These are phyloP conservation scores for Cyphomyrmex costatus DNA, from an alignment of 1,140 invertebrate species.

Conservation along the genomic window DNA sequence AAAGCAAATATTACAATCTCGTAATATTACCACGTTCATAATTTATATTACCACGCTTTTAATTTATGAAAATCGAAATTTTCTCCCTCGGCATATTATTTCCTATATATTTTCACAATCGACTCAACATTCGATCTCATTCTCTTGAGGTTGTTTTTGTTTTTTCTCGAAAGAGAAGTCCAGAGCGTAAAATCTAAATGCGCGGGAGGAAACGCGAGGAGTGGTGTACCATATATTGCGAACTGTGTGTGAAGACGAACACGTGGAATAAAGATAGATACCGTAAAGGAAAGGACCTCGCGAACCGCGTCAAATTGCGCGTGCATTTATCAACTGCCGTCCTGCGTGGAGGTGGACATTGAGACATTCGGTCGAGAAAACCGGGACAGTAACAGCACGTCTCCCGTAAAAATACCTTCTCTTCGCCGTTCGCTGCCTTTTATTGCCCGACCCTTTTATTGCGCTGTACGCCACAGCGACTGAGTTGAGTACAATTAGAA, in stretches of 20 bases:
- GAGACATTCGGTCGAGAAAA: conserved; percentile 23
- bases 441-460: conserved; percentile 64
- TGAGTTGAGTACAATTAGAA: conserved; percentile 50
- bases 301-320: conserved; percentile 56
- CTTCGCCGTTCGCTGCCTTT: conserved; percentile 62
- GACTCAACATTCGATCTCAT: neutral
- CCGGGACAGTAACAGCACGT: conserved; percentile 7
- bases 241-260: neutral
- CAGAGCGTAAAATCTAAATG: neutral
- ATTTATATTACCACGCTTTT: neutral
- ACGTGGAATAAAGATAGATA: conserved; percentile 48
- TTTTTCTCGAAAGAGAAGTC: neutral
- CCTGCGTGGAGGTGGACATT: conserved; percentile 22
- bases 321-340: conserved; percentile 53
- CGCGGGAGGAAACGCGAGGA: neutral
- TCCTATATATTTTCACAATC: neutral
- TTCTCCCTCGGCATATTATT: neutral
- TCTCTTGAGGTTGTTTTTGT: neutral
- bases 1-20: neutral
- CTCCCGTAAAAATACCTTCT: conserved; percentile 43
- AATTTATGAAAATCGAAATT: neutral
- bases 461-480: conserved; percentile 13
- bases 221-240: neutral
- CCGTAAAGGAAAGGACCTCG: neutral
- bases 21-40: conserved; percentile 4